Conservation (phyloP, 2,113 vertebrate genomes). For the Colaptes auratus region DNA sequence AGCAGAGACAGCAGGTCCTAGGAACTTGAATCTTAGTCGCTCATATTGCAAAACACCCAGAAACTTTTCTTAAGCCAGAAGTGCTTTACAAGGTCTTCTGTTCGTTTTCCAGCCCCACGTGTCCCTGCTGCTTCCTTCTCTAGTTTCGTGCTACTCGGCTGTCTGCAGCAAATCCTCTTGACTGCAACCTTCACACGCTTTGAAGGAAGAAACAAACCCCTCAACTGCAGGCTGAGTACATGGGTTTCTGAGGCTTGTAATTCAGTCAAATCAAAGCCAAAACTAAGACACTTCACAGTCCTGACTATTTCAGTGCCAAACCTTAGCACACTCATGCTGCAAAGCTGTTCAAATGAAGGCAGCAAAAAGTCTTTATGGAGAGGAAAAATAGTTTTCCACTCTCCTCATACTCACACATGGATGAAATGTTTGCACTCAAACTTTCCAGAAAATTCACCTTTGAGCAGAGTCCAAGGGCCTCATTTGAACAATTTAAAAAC, state of each 20-base stretch:
- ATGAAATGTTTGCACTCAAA: neutral
- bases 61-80: neutral
- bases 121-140: neutral
- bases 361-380: neutral
- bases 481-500: neutral
- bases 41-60: neutral
- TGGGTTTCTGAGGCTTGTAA: constrained; percentile 18
- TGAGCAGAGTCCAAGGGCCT: constrained; percentile 1
- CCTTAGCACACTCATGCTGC: neutral
- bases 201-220: neutral
- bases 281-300: neutral
- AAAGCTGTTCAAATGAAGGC: neutral
- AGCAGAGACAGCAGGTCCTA: neutral
- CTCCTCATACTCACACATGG: constrained; percentile 29
- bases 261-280: constrained; percentile 31
- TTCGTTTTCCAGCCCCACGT: neutral
- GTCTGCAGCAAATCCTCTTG: neutral
- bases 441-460: constrained; percentile 47
- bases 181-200: neutral
- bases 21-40: neutral
- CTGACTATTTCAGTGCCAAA: constrained; percentile 6
- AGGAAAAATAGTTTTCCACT: constrained; percentile 38
- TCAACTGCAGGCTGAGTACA: neutral
- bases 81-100: neutral
- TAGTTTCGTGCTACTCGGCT: neutral